A percentile compares a stretch with the other conserved stretches of the same genome.
Conservation (phyloP, 2,113 vertebrate species). For the Hoplias malabaricus region DNA sequence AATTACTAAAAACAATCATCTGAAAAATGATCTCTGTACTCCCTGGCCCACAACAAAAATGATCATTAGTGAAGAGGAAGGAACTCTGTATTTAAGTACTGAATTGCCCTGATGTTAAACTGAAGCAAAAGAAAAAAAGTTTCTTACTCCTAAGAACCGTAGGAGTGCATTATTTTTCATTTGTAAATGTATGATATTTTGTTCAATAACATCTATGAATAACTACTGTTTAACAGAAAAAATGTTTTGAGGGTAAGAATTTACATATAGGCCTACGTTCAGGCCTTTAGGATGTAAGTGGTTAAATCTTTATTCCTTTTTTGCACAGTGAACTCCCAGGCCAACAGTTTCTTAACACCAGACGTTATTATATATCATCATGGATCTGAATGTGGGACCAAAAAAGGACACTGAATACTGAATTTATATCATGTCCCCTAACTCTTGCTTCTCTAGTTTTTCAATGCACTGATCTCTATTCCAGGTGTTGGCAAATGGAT, state of each 20-base stretch:
- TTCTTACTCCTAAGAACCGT: background rate
- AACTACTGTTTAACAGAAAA: too few relatives aligned
- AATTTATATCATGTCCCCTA: constrained; percentile 62
- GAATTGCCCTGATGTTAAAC: background rate
- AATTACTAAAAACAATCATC: constrained; percentile 4
- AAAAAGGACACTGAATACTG: constrained; percentile 59
- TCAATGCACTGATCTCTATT: constrained; percentile 64
- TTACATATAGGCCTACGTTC: background rate
- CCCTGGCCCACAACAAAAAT: background rate
- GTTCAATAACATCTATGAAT: too few relatives aligned
- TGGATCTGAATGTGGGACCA: constrained; percentile 52
- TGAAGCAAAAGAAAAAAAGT: background rate
- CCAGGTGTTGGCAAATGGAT: constrained; percentile 67
- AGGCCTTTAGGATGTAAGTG: background rate
- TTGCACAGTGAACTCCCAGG: background rate
- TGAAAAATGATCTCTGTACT: background rate
- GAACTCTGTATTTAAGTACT: background rate
- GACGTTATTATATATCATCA: constrained; percentile 30
- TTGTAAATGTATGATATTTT: too few relatives aligned
- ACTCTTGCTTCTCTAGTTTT: constrained; percentile 53
- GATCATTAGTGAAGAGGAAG: background rate
- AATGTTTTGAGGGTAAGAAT: too few relatives aligned
- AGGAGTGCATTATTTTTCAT: too few relatives aligned
- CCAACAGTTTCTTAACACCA: constrained; percentile 20
- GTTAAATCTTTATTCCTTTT: background rate